phyloP scores from a whole-genome alignment of 2,113 vertebrate genomes.

The Heterotilapia buettikoferi region DNA sequence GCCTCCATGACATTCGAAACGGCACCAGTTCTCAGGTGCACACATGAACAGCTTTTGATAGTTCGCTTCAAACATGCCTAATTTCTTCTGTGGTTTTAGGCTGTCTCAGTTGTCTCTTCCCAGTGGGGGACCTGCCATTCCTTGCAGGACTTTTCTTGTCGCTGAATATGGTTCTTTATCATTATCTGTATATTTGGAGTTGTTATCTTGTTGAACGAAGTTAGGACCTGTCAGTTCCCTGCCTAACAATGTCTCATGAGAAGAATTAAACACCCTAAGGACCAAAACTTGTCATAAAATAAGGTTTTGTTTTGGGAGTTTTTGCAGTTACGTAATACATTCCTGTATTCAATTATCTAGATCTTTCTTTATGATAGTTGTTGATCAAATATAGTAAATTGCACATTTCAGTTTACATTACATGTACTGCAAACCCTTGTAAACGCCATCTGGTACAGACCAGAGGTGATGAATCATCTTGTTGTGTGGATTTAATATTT shows the following conservation, averaged over 20 bases:
- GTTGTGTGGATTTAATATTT: background rate
- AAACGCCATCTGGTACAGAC: background rate
- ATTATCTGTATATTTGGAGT: background rate
- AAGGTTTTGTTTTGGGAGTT: fast-evolving
- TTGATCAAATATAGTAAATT: background rate
- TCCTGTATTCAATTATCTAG: background rate
- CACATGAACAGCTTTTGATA: background rate
- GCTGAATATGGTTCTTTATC: background rate
- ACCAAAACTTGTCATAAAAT: background rate
- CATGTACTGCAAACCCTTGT: background rate
- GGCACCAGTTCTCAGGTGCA: background rate
- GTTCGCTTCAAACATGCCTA: background rate
- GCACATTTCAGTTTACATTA: background rate
- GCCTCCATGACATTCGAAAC: background rate
- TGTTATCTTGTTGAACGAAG: background rate
- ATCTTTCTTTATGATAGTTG: background rate
- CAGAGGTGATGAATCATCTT: background rate
- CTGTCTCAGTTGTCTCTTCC: background rate
- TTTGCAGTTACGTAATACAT: background rate
- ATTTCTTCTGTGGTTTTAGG: background rate
- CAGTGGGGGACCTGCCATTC: background rate
- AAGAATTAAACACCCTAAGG: background rate
- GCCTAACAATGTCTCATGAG: background rate
- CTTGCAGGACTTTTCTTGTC: background rate
- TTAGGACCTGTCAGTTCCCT: background rate